Percentiles rank a stretch among this genome's conserved stretches.
These are phyloP conservation scores for Hexactinellida sp. DNA, from an alignment of 37 sponge, comb jelly and placozoan species.

Conservation along the genomic window DNA sequence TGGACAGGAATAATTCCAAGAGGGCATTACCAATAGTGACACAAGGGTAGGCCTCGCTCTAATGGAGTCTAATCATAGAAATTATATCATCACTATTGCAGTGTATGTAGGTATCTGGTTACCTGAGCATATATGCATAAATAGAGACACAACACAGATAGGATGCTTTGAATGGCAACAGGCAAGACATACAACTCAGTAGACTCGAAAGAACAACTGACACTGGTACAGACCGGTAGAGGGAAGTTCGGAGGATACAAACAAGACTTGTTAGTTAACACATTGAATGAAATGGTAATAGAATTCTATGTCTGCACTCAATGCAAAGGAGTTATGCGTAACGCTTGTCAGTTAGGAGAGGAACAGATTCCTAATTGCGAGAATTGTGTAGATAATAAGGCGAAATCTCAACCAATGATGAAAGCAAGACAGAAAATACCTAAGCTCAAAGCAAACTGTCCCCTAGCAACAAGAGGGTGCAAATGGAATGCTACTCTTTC, in stretches of 20 bases:
- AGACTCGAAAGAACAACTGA: background rate
- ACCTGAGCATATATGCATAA: no score
- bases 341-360: background rate
- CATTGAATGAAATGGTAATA: background rate
- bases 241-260: background rate
- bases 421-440: background rate
- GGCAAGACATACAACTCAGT: background rate
- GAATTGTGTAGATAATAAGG: background rate
- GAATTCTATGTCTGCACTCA: background rate
- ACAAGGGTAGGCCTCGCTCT: no score
- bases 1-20: no score
- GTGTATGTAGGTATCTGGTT: no score
- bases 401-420: background rate
- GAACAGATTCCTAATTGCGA: background rate
- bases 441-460: background rate
- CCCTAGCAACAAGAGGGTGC: background rate
- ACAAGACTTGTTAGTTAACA: background rate
- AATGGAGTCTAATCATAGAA: no score
- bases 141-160: no score
- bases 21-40: no score
- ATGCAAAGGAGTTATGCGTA: background rate
- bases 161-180: no score
- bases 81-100: no score
- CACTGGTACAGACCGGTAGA: background rate
- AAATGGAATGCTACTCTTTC: background rate